These are phyloP conservation scores for Cardiocondyla obscurior DNA, from an alignment of 1,140 invertebrate genomes.

Conservation along the genomic window DNA sequence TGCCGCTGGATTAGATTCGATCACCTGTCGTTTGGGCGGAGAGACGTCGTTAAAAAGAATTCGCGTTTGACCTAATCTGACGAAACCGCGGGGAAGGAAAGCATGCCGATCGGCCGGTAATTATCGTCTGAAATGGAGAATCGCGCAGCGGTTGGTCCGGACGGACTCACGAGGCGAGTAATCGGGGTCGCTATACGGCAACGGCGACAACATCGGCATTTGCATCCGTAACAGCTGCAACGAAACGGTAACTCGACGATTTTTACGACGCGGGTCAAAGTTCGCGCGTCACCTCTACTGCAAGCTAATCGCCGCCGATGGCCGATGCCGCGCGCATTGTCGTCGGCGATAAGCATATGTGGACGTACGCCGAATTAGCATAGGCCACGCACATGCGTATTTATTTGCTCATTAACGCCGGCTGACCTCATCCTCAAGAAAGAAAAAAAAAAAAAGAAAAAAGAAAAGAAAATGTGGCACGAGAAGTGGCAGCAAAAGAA, in stretches of 20 bases:
- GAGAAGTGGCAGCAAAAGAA: neutral
- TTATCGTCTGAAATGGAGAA: conserved; percentile 15
- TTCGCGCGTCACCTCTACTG: conserved; percentile 67
- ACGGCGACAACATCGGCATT: conserved; percentile 61
- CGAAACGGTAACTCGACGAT: conserved; percentile 72
- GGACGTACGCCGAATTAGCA: conserved; percentile 63
- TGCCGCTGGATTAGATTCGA: neutral
- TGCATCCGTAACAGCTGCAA: conserved; percentile 75
- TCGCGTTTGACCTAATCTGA: neutral
- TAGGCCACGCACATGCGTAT: conserved; percentile 67
- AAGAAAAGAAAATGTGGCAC: neutral
- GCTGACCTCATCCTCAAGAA: conserved; percentile 42
- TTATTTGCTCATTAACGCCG: conserved; percentile 64
- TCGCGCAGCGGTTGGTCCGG: conserved; percentile 1
- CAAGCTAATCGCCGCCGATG: conserved; percentile 63
- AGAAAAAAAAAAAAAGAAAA: neutral
- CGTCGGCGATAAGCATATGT: conserved; percentile 6
- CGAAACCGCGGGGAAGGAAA: neutral
- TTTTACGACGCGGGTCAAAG: conserved; percentile 76
- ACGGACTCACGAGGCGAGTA: neutral
- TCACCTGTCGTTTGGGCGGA: conserved; percentile 31
- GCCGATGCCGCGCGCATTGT: conserved; percentile 53
- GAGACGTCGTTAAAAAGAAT: neutral
- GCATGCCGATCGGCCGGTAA: neutral
- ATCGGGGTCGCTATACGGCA: conserved; percentile 12